Conservation (phyloP, 2,113 vertebrate genomes). For the Oryzias melastigma region DNA sequence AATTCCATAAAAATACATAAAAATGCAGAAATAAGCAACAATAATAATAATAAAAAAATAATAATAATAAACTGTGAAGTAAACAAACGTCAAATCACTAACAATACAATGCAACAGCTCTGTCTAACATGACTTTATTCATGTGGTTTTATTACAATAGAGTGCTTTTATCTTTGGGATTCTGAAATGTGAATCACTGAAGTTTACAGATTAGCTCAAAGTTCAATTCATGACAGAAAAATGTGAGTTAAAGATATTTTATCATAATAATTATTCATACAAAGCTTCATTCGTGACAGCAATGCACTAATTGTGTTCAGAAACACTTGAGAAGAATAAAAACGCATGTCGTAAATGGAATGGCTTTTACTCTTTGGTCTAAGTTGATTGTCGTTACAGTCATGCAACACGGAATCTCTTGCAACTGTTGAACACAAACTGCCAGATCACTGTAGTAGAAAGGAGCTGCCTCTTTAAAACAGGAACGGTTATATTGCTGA, state of each 20-base stretch:
- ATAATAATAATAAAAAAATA: background rate
- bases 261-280: background rate
- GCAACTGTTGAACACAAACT: slow-evolving; percentile 40
- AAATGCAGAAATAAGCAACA: too few relatives aligned
- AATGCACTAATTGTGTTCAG: background rate
- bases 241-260: background rate
- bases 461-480: slow-evolving; percentile 61
- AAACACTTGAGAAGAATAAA: slow-evolving; percentile 20
- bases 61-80: background rate
- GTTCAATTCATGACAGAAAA: background rate
- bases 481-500: slow-evolving; percentile 36
- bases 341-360: slow-evolving; percentile 43
- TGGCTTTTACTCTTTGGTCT: slow-evolving; percentile 70
- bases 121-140: background rate
- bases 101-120: background rate
- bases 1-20: too few relatives aligned
- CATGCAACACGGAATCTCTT: slow-evolving; percentile 64
- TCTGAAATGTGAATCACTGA: background rate
- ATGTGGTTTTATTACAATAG: too few relatives aligned
- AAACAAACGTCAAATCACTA: too few relatives aligned
- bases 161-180: background rate
- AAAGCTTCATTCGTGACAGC: background rate
- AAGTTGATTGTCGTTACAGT: slow-evolving; percentile 55
- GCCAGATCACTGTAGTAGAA: slow-evolving; percentile 34
- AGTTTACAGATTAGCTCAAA: background rate